phyloP scores from a whole-genome alignment of 2,797 vertebrate species.

The Hapalemur alaotrensis region DNA sequence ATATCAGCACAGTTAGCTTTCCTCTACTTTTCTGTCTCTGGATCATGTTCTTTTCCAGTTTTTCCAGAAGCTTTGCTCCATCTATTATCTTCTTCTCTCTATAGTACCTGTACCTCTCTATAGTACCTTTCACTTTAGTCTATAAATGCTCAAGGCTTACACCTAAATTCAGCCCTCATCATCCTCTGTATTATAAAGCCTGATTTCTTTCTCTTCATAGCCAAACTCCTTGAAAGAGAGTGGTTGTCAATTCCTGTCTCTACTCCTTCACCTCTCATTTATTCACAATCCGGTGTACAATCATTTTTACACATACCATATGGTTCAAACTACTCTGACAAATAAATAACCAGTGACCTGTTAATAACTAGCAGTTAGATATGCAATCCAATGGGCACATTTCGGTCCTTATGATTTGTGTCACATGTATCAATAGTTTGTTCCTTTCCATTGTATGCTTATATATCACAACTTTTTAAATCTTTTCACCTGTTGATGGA shows the following conservation, averaged over 20 bases:
- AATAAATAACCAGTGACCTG: not conserved
- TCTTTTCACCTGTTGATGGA: not conserved
- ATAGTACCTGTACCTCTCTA: not conserved
- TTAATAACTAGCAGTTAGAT: not conserved
- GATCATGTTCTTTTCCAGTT: not conserved
- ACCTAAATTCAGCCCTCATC: not conserved
- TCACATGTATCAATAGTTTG: not conserved
- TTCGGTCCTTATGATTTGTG: not conserved
- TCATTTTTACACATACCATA: not conserved
- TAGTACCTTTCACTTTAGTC: not conserved
- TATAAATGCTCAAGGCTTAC: not conserved
- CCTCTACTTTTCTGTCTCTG: constrained; percentile 27
- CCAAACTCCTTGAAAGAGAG: not conserved
- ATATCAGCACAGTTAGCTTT: constrained; percentile 9
- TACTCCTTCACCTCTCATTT: not conserved
- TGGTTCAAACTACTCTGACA: not conserved
- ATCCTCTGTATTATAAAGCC: not conserved
- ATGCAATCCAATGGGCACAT: not conserved
- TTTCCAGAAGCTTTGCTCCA: not conserved
- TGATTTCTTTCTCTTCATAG: not conserved
- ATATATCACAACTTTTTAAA: not conserved
- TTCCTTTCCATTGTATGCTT: not conserved
- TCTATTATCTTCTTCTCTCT: not conserved
- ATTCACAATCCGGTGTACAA: not conserved
- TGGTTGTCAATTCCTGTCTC: not conserved